Percentiles rank a stretch among this genome's conserved stretches.
These are phyloP conservation scores for Peucedramus taeniatus DNA, from an alignment of 2,113 vertebrate species.

Conservation along the genomic window DNA sequence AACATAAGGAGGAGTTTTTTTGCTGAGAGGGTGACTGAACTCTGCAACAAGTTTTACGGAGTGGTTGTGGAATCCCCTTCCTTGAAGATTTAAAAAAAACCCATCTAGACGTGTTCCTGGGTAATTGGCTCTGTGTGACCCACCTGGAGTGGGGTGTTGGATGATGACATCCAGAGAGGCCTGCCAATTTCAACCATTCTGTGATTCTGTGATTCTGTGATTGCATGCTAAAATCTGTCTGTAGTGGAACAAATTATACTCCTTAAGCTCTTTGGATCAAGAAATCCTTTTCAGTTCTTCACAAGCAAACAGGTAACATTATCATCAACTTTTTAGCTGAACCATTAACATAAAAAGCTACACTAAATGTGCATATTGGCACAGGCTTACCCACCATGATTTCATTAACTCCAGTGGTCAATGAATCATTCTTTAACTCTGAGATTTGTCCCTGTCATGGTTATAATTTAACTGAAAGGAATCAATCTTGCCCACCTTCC, in stretches of 20 bases:
- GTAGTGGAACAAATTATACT: neutral
- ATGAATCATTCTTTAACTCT: neutral
- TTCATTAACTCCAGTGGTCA: neutral
- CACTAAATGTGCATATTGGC: neutral
- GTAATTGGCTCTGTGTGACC: neutral
- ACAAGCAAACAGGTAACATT: neutral
- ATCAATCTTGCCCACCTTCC: neutral
- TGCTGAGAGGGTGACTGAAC: neutral
- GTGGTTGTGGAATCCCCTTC: neutral
- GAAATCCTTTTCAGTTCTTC: neutral
- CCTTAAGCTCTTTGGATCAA: neutral
- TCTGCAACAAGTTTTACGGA: neutral
- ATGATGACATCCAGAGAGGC: neutral
- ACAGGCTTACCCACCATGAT: neutral
- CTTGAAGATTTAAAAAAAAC: neutral
- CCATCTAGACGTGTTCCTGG: neutral
- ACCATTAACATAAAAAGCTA: neutral
- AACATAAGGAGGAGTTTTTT: neutral
- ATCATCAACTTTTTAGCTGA: neutral
- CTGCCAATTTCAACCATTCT: neutral
- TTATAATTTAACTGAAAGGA: neutral
- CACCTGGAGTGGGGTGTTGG: rapidly evolving
- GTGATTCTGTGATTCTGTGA: neutral
- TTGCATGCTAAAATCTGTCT: neutral
- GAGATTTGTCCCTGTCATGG: neutral